These are phyloP conservation scores for Chirona hameri DNA, from an alignment of 2,888 invertebrate genomes.

Conservation along the genomic window DNA sequence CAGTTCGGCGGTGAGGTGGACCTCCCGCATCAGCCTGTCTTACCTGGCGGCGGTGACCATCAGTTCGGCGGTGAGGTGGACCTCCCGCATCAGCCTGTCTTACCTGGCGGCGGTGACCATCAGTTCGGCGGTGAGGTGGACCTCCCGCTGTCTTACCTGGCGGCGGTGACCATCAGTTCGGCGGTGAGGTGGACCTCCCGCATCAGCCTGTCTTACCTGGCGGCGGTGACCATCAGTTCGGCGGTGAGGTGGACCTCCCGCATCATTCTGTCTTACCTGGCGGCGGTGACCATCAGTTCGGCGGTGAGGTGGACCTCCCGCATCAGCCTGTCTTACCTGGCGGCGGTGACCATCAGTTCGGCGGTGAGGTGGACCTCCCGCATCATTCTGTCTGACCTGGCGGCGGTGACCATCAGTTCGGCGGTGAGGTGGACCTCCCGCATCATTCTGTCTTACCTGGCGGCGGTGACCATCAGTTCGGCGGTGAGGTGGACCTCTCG, in stretches of 20 bases:
- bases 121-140: not conserved
- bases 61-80: not conserved
- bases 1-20: too few relatives aligned
- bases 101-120: not conserved
- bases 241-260: too few relatives aligned
- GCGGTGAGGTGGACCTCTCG: too few relatives aligned
- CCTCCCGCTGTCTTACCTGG: not conserved
- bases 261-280: too few relatives aligned
- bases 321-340: not conserved
- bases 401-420: too few relatives aligned
- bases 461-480: too few relatives aligned
- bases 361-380: not conserved
- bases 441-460: too few relatives aligned
- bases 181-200: not conserved
- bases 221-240: too few relatives aligned
- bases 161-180: not conserved
- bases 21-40: not conserved
- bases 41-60: not conserved
- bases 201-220: too few relatives aligned
- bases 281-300: too few relatives aligned
- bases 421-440: too few relatives aligned
- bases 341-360: not conserved
- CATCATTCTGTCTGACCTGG: not conserved
- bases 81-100: not conserved
- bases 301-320: too few relatives aligned